Evolutionary conservation across 2,797 vertebrate genomes (phyloP), one percentile per base, ranked within the genome.

Genomic region (Hoplostethus atlanticus): DNA sequence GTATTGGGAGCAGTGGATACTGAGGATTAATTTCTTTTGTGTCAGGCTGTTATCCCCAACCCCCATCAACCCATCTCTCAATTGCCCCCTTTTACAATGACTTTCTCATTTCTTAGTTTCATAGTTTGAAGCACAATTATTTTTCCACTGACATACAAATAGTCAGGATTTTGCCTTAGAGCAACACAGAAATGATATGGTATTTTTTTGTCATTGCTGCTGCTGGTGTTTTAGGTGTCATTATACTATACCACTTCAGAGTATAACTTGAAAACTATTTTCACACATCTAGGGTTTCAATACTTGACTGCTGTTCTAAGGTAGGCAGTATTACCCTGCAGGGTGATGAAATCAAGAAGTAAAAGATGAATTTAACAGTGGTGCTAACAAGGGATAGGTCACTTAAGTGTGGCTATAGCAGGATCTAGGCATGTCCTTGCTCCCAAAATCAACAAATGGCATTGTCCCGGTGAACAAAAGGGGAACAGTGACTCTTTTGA

Each of bases 11-110:
- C 83, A 84, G 87, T 92, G 90, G 88, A 91, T 92, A 90, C 91
- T 91, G 89, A 93, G 90, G 88, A 91, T 93, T 93, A 89, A 91
- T 93, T 93, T 90, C 85, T 84, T 88, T 85, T 71, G 69, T 90
- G 88, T 92, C 90, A 91, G 78, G 87, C 89, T 84, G 83, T 88
- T 92, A 91, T 92, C 91, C 89, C 89, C 90, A 88, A 71, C 84
- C 87, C 85, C 88, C 84, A 91, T 92, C 90, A 91, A 91, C 86
- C 84, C 83, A 90, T 92, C 86, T 88, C 90, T 87, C 81, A 83
- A 80, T 80, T 72, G 65, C 84, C 77, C 78, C 84, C 40, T 85
- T 91, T 81, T 80, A 81, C 86, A 61, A 84, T 80, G 77, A 89
- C 81, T 90, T 88, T 79, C 91, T 76, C 89, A 91, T 91, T 91